These are phyloP conservation scores for Oryzias javanicus DNA, from an alignment of 2,113 vertebrate species.

Conservation along the genomic window DNA sequence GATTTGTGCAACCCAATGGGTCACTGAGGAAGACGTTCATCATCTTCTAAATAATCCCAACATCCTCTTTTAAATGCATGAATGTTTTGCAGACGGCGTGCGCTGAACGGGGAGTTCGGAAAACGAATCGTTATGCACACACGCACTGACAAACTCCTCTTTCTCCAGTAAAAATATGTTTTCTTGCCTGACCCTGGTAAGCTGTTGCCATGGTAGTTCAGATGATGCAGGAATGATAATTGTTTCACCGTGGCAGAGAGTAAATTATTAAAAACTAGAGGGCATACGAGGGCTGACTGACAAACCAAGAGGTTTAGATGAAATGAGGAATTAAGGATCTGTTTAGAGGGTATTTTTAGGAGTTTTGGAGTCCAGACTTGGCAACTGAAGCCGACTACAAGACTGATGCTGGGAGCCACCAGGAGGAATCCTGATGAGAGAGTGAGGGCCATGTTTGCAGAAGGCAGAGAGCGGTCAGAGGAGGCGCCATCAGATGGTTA, in stretches of 20 bases:
- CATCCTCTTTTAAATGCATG: too few species aligned
- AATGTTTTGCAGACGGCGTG: too few species aligned
- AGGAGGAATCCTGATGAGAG: slow-evolving; percentile 37
- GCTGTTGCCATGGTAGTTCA: slow-evolving; percentile 70
- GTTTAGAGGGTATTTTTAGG: slow-evolving; percentile 30
- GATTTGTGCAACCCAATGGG: too few species aligned
- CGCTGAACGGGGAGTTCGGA: too few species aligned
- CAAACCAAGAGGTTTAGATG: slow-evolving; percentile 38
- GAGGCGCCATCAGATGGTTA: background rate
- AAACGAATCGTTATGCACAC: background rate
- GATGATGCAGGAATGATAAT: slow-evolving; percentile 65
- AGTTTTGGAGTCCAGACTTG: slow-evolving; percentile 1
- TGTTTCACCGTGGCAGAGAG: slow-evolving; percentile 40
- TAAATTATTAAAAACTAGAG: slow-evolving; percentile 67
- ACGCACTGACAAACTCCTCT: background rate
- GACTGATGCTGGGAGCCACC: slow-evolving; percentile 23
- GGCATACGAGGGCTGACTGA: slow-evolving; percentile 40
- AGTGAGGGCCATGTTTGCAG: slow-evolving; percentile 41
- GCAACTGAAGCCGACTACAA: slow-evolving; percentile 18
- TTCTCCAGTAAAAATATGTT: slow-evolving; percentile 24
- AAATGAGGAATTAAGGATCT: slow-evolving; percentile 23
- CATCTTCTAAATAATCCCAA: too few species aligned
- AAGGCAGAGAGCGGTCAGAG: slow-evolving; percentile 7
- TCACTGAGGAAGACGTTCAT: too few species aligned
- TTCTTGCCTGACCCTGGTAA: slow-evolving; percentile 26